phyloP scores from a whole-genome alignment of 2,797 vertebrate species.

The Xerus rutilus region DNA sequence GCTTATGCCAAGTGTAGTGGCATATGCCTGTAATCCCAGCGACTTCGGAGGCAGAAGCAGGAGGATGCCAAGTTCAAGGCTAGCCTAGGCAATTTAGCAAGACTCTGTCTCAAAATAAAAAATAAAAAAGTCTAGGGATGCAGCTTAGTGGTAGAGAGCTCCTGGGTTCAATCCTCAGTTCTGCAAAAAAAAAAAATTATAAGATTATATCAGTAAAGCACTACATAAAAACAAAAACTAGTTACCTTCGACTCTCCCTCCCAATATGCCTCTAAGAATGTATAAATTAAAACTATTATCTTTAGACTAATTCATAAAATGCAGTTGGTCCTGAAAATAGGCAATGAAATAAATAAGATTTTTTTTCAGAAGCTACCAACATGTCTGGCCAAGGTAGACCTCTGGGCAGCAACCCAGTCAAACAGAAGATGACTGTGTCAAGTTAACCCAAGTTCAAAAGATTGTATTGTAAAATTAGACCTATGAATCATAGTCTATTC shows the following conservation, averaged over 20 bases:
- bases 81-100: too few species aligned
- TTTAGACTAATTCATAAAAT: constrained; percentile 37
- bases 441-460: constrained; percentile 18
- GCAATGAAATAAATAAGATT: neutral
- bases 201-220: neutral
- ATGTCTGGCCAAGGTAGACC: neutral
- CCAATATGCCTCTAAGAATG: neutral
- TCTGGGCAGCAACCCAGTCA: neutral
- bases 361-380: neutral
- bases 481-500: neutral
- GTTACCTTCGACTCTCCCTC: neutral
- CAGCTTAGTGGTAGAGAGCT: too few species aligned
- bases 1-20: neutral
- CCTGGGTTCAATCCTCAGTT: too few species aligned
- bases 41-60: too few species aligned
- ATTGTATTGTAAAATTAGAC: neutral
- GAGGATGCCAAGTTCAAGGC: too few species aligned
- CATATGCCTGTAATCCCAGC: neutral
- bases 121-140: too few species aligned
- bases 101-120: too few species aligned
- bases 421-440: neutral
- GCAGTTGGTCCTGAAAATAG: neutral
- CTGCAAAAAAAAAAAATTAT: neutral
- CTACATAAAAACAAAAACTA: neutral
- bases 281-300: neutral